A percentile compares a stretch with the other conserved stretches of the same genome.
These are phyloP conservation scores for Nyctibius bracteatus DNA, from an alignment of 2,113 vertebrate species.

Conservation along the genomic window DNA sequence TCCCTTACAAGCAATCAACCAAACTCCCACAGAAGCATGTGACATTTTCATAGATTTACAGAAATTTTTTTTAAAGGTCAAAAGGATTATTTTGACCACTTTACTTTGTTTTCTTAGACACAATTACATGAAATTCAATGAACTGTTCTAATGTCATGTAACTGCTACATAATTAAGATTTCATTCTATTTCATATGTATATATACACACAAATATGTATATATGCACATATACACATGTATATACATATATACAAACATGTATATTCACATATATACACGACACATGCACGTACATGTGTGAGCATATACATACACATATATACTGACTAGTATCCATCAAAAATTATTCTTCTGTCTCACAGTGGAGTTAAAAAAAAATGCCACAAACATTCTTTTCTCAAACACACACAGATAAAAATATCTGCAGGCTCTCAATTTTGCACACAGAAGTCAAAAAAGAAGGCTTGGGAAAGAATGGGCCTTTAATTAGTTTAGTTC, in stretches of 20 bases:
- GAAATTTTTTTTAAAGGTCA: background rate
- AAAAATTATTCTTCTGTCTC: background rate
- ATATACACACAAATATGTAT: background rate
- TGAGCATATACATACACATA: background rate
- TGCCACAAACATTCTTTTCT: background rate
- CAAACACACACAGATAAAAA: background rate
- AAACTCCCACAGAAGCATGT: background rate
- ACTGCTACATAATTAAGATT: background rate
- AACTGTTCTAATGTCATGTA: background rate
- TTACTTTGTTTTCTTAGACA: background rate
- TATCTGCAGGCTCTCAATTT: background rate
- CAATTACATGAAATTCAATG: background rate
- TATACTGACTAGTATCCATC: background rate
- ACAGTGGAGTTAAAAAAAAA: background rate
- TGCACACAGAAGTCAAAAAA: background rate
- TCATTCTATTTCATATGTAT: background rate
- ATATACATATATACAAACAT: background rate
- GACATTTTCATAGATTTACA: background rate
- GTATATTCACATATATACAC: background rate
- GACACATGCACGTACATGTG: background rate
- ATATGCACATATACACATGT: background rate
- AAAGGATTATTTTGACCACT: background rate
- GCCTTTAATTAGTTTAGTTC: conserved; percentile 2
- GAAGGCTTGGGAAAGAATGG: background rate
- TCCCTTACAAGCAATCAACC: background rate